These are phyloP conservation scores for Passer domesticus DNA, from an alignment of 2,113 vertebrate genomes.

Conservation along the genomic window DNA sequence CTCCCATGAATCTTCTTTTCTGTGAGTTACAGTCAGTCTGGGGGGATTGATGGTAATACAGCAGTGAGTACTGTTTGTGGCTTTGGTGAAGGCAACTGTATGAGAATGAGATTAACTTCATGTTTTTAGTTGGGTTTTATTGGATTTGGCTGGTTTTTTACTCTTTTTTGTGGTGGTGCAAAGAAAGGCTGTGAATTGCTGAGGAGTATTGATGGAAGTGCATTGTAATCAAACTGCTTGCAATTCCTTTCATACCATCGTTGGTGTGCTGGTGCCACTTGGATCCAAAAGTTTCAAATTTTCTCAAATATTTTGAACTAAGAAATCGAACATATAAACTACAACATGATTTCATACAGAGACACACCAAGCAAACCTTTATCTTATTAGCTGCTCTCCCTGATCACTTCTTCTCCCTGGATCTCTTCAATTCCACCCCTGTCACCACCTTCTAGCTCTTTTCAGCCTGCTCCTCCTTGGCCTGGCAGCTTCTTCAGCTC, in stretches of 20 bases:
- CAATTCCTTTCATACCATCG: background rate
- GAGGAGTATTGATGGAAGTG: background rate
- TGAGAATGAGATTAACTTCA: background rate
- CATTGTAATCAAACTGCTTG: background rate
- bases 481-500: conserved; percentile 53
- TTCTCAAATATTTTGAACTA: background rate
- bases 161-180: background rate
- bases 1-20: background rate
- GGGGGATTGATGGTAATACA: background rate
- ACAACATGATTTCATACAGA: background rate
- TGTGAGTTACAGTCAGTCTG: background rate
- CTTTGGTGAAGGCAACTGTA: background rate
- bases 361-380: background rate
- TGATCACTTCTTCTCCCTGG: background rate
- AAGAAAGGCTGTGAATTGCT: background rate
- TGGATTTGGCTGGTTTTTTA: background rate
- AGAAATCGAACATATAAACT: background rate
- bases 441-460: conserved; percentile 55
- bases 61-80: background rate
- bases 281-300: background rate
- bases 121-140: background rate
- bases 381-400: conserved; percentile 17
- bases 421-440: conserved; percentile 14
- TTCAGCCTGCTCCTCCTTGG: conserved; percentile 49
- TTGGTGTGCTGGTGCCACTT: background rate